These are phyloP conservation scores for Meandrina meandrites DNA, from an alignment of 92 coral and sea anemone species.

Conservation along the genomic window DNA sequence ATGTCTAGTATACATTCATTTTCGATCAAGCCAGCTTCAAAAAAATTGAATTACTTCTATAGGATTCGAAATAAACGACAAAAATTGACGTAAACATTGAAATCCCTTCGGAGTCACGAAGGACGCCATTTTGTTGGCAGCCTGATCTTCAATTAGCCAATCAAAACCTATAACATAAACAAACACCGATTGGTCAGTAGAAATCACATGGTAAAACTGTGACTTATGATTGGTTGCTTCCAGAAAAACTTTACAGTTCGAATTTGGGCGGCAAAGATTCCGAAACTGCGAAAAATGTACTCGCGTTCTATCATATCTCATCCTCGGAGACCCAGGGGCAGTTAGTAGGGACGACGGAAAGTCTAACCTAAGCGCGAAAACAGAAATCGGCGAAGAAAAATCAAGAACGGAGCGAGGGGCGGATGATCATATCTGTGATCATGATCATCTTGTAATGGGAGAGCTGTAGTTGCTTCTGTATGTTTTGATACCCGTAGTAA, in stretches of 20 bases:
- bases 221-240: slow-evolving; percentile 36
- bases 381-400: no score
- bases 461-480: no score
- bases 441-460: no score
- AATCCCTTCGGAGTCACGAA: neutral
- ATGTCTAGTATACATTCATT: neutral
- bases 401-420: no score
- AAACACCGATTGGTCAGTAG: slow-evolving; percentile 52
- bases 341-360: no score
- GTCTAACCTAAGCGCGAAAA: no score
- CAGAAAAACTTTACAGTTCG: slow-evolving; percentile 10
- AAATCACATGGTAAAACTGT: slow-evolving; percentile 25
- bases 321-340: no score
- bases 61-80: neutral
- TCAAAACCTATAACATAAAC: slow-evolving; percentile 19
- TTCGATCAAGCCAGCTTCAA: neutral
- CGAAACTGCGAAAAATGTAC: neutral
- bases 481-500: no score
- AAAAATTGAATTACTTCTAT: neutral
- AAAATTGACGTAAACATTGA: slow-evolving; percentile 12
- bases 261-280: slow-evolving; percentile 52
- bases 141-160: slow-evolving; percentile 45
- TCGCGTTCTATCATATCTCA: no score
- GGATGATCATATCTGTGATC: no score
- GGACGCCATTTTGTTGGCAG: slow-evolving; percentile 70